Base-by-base conservation (phyloP, 1,140 invertebrate genomes). In the Periplaneta americana region DNA sequence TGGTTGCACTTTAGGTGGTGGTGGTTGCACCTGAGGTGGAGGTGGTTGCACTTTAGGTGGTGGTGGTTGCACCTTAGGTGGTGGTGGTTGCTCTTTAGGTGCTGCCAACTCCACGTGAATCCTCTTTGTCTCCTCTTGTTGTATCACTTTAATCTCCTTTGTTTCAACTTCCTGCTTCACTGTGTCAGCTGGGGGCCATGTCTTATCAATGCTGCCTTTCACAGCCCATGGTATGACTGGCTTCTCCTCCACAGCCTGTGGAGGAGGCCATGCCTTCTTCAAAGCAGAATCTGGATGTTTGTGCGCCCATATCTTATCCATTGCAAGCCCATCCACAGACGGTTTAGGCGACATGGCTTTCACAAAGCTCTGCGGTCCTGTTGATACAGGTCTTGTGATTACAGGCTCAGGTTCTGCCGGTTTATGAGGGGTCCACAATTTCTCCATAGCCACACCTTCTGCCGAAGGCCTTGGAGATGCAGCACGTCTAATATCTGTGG, bases 181-280 rank as follows among this genome's bases (percentile, higher is more conserved):
- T 28, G 32, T 10, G 6, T 75, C 75, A 37, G 82, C 77, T 22
- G 86, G 86, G 2, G 85, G 83, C 84, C 84, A 85, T 80, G 83
- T 84, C 78, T 85, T 87, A 79, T 87, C 86, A 34, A 86, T 36
- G 22, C 84, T 85, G 31, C 17, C 57, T 74, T 74, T 83, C 28
- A 33, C 66, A 83, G 75, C 82, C 86, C 86, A 88, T 17, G 86
- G 85, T 22, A 85, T 83, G 39, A 57, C 78, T 79, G 82, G 77
- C 85, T 86, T 86, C 11, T 85, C 82, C 79, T 84, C 84, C 81
- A 86, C 84, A n/a, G 81, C 28, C 83, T 85, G 84, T 76, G 85
- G 81, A 79, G 88, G 88, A 28, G 90, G 91, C 91, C 91, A 92
- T 1, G 88, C 88, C 81, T 89, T 90, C 81, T 90, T 88, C n/a